These are phyloP conservation scores for Drosophila burlai DNA, from an alignment of 1,140 invertebrate species.

Conservation along the genomic window DNA sequence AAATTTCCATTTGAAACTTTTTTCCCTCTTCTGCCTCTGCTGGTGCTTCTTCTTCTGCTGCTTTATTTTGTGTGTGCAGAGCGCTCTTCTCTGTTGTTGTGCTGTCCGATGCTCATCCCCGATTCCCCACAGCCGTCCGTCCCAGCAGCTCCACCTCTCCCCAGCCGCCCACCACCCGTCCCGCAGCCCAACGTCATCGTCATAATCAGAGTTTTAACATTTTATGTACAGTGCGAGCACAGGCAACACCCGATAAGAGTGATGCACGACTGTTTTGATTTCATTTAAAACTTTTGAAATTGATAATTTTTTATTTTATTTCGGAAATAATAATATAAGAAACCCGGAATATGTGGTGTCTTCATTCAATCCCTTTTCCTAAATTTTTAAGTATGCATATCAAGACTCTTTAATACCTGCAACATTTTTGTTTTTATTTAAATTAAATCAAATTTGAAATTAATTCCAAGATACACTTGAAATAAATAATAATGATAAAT, in stretches of 20 bases:
- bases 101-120: conserved; percentile 69
- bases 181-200: conserved; percentile 66
- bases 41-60: conserved; percentile 37
- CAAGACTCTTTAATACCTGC: too few species aligned
- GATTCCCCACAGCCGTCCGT: conserved; percentile 44
- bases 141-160: conserved; percentile 20
- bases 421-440: too few species aligned
- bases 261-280: background rate
- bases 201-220: conserved; percentile 84
- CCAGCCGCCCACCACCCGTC: conserved; percentile 28
- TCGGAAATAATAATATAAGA: too few species aligned
- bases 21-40: conserved; percentile 49
- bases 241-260: conserved; percentile 24
- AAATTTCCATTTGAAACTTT: conserved; percentile 84
- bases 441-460: too few species aligned
- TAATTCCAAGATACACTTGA: too few species aligned
- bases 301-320: too few species aligned
- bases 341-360: too few species aligned
- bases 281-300: background rate
- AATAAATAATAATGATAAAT: too few species aligned
- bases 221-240: conserved; percentile 72
- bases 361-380: too few species aligned
- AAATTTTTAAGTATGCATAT: too few species aligned
- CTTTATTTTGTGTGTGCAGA: conserved; percentile 54
- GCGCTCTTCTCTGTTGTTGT: conserved; percentile 52